Conservation (phyloP, 2,888 invertebrate genomes). For the Dendrolimus pini region DNA sequence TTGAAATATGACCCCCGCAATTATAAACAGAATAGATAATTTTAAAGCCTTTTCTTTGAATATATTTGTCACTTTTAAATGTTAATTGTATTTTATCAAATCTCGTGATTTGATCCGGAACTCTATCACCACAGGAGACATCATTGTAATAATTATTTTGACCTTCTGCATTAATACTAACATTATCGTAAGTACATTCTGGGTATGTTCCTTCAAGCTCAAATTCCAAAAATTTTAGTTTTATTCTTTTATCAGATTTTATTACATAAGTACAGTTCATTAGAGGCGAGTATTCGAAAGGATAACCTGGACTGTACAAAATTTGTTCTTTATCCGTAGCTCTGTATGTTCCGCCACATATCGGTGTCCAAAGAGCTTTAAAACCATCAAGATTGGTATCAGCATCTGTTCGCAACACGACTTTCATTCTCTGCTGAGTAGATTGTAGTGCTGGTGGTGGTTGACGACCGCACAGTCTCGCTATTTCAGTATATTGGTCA, state of each 20-base stretch:
- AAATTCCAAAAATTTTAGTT: conserved; percentile 79
- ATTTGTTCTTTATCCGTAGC: conserved; percentile 66
- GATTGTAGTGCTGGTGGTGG: conserved; percentile 76
- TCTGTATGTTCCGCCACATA: conserved; percentile 83
- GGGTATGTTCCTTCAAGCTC: conserved; percentile 54
- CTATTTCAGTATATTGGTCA: conserved; percentile 70
- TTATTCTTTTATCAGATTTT: conserved; percentile 52
- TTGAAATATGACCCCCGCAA: conserved; percentile 86
- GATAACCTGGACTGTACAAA: conserved; percentile 87
- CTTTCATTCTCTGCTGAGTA: conserved; percentile 79
- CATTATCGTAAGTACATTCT: conserved; percentile 69
- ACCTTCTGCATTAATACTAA: conserved; percentile 51
- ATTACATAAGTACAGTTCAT: conserved; percentile 82
- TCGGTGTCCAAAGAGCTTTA: conserved; percentile 77
- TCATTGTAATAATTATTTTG: conserved; percentile 20
- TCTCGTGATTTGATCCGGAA: conserved; percentile 41
- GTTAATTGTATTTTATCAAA: conserved; percentile 52
- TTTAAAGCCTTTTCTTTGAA: conserved; percentile 76
- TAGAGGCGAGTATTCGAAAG: conserved; percentile 75
- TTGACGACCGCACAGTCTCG: conserved; percentile 82
- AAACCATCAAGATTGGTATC: conserved; percentile 84
- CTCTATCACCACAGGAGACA: conserved; percentile 37
- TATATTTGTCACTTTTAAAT: conserved; percentile 75
- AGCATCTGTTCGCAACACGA: conserved; percentile 83
- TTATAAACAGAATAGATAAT: conserved; percentile 75